phyloP scores from a whole-genome alignment of 2,113 vertebrate genomes.

The Malurus alboscapulatus region DNA sequence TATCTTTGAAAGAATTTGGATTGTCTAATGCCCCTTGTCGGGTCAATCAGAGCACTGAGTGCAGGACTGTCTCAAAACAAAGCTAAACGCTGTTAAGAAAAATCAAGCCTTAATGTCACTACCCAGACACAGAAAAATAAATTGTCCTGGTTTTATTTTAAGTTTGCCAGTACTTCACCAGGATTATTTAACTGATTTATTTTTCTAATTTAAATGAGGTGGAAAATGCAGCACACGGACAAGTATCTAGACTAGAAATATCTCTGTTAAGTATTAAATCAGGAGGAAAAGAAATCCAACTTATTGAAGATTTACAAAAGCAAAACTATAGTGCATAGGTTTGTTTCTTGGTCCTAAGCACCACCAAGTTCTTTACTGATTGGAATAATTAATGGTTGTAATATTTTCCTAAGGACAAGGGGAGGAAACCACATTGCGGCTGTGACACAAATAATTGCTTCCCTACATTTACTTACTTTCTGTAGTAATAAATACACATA shows the following conservation, averaged over 20 bases:
- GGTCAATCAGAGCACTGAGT: neutral
- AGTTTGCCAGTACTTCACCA: neutral
- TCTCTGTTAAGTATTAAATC: neutral
- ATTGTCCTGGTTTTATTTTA: neutral
- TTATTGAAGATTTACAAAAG: neutral
- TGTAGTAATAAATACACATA: neutral
- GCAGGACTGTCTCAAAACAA: neutral
- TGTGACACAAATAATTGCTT: neutral
- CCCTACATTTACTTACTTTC: constrained; percentile 37
- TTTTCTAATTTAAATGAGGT: neutral
- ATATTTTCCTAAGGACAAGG: neutral
- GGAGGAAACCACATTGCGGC: neutral
- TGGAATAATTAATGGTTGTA: neutral
- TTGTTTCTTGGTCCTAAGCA: neutral
- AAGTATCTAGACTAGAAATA: neutral
- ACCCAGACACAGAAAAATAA: neutral
- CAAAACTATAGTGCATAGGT: neutral
- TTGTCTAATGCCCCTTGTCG: neutral
- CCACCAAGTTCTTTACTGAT: neutral
- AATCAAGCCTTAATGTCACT: neutral
- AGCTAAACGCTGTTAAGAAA: neutral
- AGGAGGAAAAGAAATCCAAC: neutral
- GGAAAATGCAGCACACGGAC: neutral
- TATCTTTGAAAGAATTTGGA: neutral
- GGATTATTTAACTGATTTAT: neutral